phyloP scores from a whole-genome alignment of 2,113 vertebrate genomes.

The Sebastes schlegelii region DNA sequence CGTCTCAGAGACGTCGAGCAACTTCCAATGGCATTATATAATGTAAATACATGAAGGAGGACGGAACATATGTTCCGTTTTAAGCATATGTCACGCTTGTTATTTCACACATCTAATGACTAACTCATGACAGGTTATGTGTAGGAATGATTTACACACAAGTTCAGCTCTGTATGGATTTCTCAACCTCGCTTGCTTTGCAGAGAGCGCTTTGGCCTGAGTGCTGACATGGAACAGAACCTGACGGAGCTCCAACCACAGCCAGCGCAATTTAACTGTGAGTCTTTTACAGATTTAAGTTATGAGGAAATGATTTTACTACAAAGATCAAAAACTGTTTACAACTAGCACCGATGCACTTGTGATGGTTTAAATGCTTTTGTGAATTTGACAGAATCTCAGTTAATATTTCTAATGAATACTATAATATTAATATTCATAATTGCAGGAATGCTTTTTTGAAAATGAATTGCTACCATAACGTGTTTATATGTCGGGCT shows the following conservation, averaged over 20 bases:
- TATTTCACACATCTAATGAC: conserved; percentile 60
- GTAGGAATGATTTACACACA: conserved; percentile 70
- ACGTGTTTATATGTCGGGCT: not conserved
- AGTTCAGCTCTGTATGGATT: conserved; percentile 28
- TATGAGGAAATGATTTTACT: not conserved
- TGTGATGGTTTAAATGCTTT: not conserved
- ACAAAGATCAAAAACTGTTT: not conserved
- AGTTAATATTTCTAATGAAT: not conserved
- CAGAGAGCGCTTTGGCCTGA: conserved; percentile 88
- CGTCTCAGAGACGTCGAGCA: not conserved
- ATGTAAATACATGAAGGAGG: conserved; percentile 4
- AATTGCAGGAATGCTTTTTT: not conserved
- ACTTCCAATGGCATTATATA: not conserved
- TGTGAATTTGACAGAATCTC: conserved; percentile 3
- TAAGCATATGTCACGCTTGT: conserved; percentile 42
- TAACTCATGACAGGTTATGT: conserved; percentile 61
- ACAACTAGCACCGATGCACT: not conserved
- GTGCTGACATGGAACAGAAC: conserved; percentile 86
- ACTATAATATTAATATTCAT: not conserved
- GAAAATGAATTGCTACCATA: not conserved
- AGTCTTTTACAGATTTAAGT: conserved; percentile 49
- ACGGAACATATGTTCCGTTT: conserved; percentile 10
- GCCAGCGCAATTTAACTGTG: conserved; percentile 73
- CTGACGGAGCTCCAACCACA: conserved; percentile 78
- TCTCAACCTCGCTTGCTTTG: conserved; percentile 63